phyloP scores from a whole-genome alignment of 2,888 invertebrate species.

The Mantis religiosa region DNA sequence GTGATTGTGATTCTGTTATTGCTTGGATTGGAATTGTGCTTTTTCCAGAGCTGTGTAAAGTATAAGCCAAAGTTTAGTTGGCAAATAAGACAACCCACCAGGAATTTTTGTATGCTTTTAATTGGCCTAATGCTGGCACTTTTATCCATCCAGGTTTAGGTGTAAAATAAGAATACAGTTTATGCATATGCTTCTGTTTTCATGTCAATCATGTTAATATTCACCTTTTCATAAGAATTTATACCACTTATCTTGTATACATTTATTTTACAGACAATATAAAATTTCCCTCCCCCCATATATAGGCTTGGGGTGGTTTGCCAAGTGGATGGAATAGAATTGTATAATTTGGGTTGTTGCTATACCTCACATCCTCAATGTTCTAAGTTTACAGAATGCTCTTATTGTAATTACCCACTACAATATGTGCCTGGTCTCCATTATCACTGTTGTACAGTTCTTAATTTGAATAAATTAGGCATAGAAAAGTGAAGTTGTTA shows the following conservation, averaged over 20 bases:
- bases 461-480: conserved; percentile 25
- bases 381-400: background rate
- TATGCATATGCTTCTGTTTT: background rate
- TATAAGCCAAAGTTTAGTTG: background rate
- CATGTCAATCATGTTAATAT: background rate
- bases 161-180: background rate
- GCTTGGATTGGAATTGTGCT: conserved; percentile 5
- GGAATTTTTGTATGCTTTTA: background rate
- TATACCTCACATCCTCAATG: background rate
- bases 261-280: background rate
- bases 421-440: conserved; percentile 31
- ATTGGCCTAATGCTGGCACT: conserved; percentile 11
- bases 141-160: conserved; percentile 8
- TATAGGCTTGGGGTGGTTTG: background rate
- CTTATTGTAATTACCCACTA: background rate
- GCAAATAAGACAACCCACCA: background rate
- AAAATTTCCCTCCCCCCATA: background rate
- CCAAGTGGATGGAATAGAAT: background rate
- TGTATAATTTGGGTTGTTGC: background rate
- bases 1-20: conserved; percentile 7
- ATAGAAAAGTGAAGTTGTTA: background rate
- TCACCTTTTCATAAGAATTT: background rate
- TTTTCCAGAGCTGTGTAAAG: conserved; percentile 15
- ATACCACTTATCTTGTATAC: background rate
- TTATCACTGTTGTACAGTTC: conserved; percentile 36